These are phyloP conservation scores for Luscinia megarhynchos DNA, from an alignment of 2,797 vertebrate genomes.

Conservation along the genomic window DNA sequence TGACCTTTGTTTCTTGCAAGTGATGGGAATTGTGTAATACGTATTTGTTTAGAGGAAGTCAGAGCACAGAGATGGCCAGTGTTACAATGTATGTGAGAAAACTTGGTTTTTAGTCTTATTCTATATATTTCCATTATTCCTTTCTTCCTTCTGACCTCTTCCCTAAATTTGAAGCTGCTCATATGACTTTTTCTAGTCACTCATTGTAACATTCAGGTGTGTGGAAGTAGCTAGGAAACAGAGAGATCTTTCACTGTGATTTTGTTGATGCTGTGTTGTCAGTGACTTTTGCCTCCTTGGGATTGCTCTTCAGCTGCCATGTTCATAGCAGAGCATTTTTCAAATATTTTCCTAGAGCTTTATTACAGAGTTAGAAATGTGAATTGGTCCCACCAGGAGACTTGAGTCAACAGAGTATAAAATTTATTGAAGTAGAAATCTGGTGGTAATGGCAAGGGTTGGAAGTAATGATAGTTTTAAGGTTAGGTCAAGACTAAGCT, in stretches of 20 bases:
- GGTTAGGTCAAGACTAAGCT: not conserved
- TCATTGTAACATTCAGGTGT: not conserved
- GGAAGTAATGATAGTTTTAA: not conserved
- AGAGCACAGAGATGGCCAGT: not conserved
- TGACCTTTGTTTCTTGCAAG: not conserved
- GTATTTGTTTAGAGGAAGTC: not conserved
- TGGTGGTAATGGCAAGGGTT: not conserved
- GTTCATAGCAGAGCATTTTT: rapidly evolving
- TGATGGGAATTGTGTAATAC: not conserved
- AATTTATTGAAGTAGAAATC: not conserved
- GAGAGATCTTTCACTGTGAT: not conserved
- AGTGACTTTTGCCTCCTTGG: not conserved
- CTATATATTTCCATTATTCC: not conserved
- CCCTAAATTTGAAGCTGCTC: not conserved
- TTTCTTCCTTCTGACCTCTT: not conserved
- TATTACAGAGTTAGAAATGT: not conserved
- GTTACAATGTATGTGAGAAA: not conserved
- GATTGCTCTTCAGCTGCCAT: not conserved
- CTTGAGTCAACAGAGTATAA: not conserved
- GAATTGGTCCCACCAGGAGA: not conserved
- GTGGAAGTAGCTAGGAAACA: not conserved
- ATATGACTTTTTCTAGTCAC: not conserved
- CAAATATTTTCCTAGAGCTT: not conserved
- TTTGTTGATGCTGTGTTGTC: not conserved
- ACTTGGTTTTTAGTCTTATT: not conserved